Base-by-base conservation (phyloP, 37 sponge, comb jelly and placozoan species). In the Cladorhizidae sp. region DNA sequence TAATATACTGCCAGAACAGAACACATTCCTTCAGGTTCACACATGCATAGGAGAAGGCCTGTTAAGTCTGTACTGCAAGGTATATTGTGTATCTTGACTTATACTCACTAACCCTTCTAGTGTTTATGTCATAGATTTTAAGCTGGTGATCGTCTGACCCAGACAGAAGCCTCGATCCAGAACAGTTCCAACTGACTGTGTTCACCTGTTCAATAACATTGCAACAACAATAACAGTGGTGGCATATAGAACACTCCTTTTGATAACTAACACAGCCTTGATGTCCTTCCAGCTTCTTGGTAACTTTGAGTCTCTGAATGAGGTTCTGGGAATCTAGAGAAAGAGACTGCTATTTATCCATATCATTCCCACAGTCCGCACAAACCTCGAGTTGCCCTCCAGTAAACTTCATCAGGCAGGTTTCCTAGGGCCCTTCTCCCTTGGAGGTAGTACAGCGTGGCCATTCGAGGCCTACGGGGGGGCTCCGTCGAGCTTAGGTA, bases 111-210 rank as follows among this genome's bases (percentile, higher is more conserved):
- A 84, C 85, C 68, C 61, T 15, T 83, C 75, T 58, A 2, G 65
- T 78, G 21, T 15, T 33, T 12, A 77, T 29, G 35, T 92, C 83
- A 54, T 89, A 88, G 32, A 95, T 73, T 62, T 93, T 88, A n/a
- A 95, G 75, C 23, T 86, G 87, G 77, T 93, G 85, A 70, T 95
- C 95, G 59, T 95, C 95, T 14, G 93, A 89, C 20, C 95, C 95
- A 7, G 95, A 88, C 3, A 95, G 63, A 20, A 95, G 78, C 0
- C 61, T 70, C 41, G 79, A 67, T 9, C 95, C 95, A 63, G 78
- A 54, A 18, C 40, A 42, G 55, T 83, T 95, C 95, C 95, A 95
- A 0, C 87, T 61, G 14, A 95, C 83, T 0, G 93, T 88, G 81
- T 95, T 95, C 39, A 95, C 95, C 91, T 90, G 70, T 9, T n/a